Evolutionary conservation across 2,888 invertebrate genomes (phyloP).

Genomic region (Diaperis boleti): DNA sequence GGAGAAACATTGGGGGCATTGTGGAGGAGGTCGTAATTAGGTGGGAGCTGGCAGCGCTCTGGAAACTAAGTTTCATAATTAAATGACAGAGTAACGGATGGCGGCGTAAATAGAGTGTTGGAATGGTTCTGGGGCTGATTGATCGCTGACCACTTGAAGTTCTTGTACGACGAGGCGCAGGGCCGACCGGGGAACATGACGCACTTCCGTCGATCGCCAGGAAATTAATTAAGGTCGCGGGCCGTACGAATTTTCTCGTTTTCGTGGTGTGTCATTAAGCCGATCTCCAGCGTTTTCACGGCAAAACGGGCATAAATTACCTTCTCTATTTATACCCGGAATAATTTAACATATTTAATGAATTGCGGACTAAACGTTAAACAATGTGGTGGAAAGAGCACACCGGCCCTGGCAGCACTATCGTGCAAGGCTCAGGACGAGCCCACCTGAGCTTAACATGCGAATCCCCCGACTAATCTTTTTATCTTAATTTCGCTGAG

Average conservation of each 20-base stretch:
- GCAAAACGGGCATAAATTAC: conserved; percentile 35
- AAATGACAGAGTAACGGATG: conserved; percentile 7
- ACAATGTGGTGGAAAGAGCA: conserved; percentile 27
- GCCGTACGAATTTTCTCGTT: neutral
- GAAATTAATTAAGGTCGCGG: neutral
- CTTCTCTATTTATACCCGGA: conserved; percentile 39
- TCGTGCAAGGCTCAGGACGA: conserved; percentile 56
- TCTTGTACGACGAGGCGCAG: neutral
- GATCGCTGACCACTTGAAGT: neutral
- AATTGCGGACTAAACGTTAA: conserved; percentile 35
- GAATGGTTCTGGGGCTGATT: neutral
- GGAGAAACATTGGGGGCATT: neutral
- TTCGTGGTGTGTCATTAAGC: conserved; percentile 22
- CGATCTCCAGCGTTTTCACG: conserved; percentile 29
- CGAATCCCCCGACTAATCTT: conserved; percentile 58
- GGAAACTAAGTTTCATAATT: conserved; percentile 10
- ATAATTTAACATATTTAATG: conserved; percentile 41
- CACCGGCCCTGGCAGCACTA: too few relatives aligned
- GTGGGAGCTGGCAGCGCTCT: conserved; percentile 2
- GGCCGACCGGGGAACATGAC: neutral
- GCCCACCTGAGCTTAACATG: conserved; percentile 62
- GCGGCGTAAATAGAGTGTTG: neutral
- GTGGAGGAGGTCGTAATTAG: conserved; percentile 11
- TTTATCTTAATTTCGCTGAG: conserved; percentile 63
- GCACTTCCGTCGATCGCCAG: neutral